phyloP scores from a whole-genome alignment of 2,797 vertebrate species.

The Epinephelus awoara region DNA sequence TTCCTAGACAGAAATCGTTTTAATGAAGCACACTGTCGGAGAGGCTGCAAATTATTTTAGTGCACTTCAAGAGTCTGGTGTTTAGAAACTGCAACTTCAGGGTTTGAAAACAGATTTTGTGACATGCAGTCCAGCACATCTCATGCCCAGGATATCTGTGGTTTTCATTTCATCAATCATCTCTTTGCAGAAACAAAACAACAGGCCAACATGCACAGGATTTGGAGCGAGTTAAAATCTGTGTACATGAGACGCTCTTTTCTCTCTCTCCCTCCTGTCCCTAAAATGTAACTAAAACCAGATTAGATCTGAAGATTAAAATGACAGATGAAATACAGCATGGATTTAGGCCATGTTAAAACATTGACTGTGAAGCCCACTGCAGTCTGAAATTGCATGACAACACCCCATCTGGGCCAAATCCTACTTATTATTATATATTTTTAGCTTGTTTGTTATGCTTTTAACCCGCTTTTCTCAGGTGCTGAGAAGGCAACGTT shows the following conservation, averaged over 20 bases:
- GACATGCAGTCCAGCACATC: not conserved
- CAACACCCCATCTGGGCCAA: conserved; percentile 14
- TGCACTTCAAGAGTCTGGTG: not conserved
- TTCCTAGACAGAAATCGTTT: conserved; percentile 21
- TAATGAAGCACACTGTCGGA: conserved; percentile 16
- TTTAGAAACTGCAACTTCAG: conserved; percentile 1
- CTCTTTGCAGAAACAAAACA: conserved; percentile 9
- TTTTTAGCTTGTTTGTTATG: conserved; percentile 11
- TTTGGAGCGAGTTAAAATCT: not conserved
- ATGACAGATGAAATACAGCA: conserved; percentile 25
- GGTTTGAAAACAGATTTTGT: not conserved
- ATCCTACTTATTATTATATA: not conserved
- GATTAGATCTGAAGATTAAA: conserved; percentile 56
- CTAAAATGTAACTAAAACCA: conserved; percentile 20
- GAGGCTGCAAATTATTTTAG: conserved; percentile 5
- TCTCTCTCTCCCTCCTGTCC: not conserved
- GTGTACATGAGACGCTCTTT: not conserved
- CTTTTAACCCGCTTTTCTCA: conserved; percentile 20
- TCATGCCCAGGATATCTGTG: not conserved
- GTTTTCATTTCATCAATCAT: conserved; percentile 1
- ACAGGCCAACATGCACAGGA: not conserved
- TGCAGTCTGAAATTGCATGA: conserved; percentile 8
- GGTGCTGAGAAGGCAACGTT: not conserved
- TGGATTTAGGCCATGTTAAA: conserved; percentile 37
- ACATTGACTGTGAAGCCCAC: conserved; percentile 16